Percentiles rank a stretch among this genome's conserved stretches.
Conservation (phyloP, 2,888 invertebrate genomes). For the Myopa testacea region DNA sequence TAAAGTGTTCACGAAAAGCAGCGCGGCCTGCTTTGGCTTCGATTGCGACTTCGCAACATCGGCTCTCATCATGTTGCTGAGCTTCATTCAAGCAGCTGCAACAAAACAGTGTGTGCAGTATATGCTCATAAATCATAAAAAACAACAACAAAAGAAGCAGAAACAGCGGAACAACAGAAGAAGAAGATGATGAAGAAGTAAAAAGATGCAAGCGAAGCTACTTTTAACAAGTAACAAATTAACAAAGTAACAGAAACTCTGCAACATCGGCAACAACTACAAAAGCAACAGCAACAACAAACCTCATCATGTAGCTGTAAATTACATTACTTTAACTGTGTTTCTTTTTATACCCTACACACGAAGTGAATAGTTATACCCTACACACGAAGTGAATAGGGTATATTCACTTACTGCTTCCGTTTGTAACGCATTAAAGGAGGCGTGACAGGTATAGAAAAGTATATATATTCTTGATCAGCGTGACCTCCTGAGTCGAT, state of each 20-base stretch:
- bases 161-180: slow-evolving; percentile 26
- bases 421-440: no score
- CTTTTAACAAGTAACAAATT: slow-evolving; percentile 16
- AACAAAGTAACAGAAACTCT: background rate
- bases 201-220: background rate
- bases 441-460: no score
- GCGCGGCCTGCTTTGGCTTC: background rate
- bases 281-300: background rate
- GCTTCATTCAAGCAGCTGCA: slow-evolving; percentile 5
- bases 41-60: slow-evolving; percentile 11
- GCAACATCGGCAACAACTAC: background rate
- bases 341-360: no score
- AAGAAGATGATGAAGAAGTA: slow-evolving; percentile 34
- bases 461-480: no score
- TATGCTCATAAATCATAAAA: background rate
- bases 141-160: slow-evolving; percentile 40
- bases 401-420: no score
- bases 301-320: background rate
- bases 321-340: background rate
- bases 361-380: no score
- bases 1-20: slow-evolving; percentile 4
- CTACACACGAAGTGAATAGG: no score
- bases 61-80: no score
- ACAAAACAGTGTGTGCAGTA: background rate
- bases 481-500: no score